These are phyloP conservation scores for Xestobium rufovillosum DNA, from an alignment of 2,888 invertebrate species.

Conservation along the genomic window DNA sequence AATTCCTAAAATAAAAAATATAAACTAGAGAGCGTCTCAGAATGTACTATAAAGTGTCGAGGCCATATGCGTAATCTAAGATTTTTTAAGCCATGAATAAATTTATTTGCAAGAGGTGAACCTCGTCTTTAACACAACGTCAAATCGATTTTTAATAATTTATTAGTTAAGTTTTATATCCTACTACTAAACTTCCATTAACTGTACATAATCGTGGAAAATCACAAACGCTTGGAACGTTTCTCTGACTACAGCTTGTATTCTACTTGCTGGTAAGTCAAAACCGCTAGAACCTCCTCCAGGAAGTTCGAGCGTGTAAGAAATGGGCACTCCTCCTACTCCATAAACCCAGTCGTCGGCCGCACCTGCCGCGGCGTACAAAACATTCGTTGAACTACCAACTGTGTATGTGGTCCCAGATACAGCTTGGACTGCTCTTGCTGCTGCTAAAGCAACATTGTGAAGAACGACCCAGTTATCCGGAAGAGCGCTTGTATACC, in stretches of 20 bases:
- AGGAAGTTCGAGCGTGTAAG: constrained; percentile 60
- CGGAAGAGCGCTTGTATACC: constrained; percentile 50
- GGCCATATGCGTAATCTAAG: too few relatives aligned
- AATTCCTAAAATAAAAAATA: too few relatives aligned
- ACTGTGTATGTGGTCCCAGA: constrained; percentile 45
- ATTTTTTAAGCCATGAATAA: too few relatives aligned
- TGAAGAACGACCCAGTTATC: constrained; percentile 47
- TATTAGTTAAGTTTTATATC: too few relatives aligned
- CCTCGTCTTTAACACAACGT: too few relatives aligned
- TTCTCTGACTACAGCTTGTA: constrained; percentile 50
- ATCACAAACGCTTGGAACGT: constrained; percentile 53
- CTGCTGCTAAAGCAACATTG: constrained; percentile 42
- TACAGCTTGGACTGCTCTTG: constrained; percentile 39
- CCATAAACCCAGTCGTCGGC: constrained; percentile 60
- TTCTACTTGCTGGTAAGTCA: constrained; percentile 48
- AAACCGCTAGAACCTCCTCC: constrained; percentile 50
- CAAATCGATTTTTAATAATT: too few relatives aligned
- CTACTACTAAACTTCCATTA: too few relatives aligned
- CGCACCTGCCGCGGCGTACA: constrained; percentile 53
- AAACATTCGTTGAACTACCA: constrained; percentile 41
- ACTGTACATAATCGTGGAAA: constrained; percentile 44
- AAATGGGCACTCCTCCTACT: constrained; percentile 48
- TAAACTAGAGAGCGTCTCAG: too few relatives aligned
- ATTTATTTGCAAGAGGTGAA: constrained; percentile 43
- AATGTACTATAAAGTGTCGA: too few relatives aligned